Evolutionary conservation across 2,113 vertebrate genomes (phyloP), one percentile per base, ranked within the genome.

Genomic region (Bubo bubo): DNA sequence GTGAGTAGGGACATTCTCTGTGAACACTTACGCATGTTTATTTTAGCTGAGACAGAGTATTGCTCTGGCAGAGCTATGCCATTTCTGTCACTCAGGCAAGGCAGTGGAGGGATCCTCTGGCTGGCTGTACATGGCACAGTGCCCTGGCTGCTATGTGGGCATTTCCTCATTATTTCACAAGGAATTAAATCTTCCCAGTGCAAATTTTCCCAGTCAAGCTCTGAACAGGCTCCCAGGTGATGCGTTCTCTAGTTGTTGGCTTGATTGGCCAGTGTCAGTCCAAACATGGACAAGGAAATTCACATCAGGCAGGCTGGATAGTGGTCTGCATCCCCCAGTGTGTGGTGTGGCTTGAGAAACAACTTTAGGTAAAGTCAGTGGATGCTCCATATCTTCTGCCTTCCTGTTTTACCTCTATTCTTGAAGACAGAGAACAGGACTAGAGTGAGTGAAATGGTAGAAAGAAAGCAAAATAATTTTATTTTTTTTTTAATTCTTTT

Each of bases 311-410:
- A 1, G 2, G 12, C 15, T 39, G 49, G 30, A 13, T 2, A 45
- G 27, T 0, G 0, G 3, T 20, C 35, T n/a, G 23, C 35, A 30
- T 35, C 35, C 24, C 12, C 11, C 10, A 6, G 4, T 3, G 14
- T 15, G 39, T 35, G 12, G 10, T n/a, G 21, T n/a, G 26, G 27
- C 43, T 43, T 41, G 67, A 47, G 53, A 82, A 90, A 56, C 6
- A 34, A 2, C 35, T 60, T 53, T 6, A 70, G 10, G 6, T n/a
- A 32, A 60, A 52, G 5, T 34, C 52, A 75, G 43, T 3, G 13
- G 18, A 52, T 24, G 16, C 10, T 80, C 45, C 19, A 12, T 14
- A 34, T 2, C 2, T 76, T 83, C 70, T 63, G 3, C 18, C 13
- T 19, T 88, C 30, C 30, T 81, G 27, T 70, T 96, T 90, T 85